Base-by-base conservation (phyloP, 2,888 invertebrate genomes). In the Pammene fasciana region DNA sequence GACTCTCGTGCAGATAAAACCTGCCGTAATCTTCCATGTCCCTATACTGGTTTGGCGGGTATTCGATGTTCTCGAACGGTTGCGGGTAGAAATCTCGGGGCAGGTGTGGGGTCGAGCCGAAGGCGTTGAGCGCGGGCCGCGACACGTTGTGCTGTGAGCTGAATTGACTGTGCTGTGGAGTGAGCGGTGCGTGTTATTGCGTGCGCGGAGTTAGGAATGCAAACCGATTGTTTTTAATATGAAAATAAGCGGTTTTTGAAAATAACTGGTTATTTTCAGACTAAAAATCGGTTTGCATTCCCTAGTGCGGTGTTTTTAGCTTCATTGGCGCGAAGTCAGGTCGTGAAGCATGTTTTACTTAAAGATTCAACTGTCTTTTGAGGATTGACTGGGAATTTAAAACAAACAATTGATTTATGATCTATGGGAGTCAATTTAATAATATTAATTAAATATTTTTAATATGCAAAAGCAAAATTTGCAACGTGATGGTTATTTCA, bases 1-100 rank as follows among this genome's bases (percentile, higher is more conserved):
- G 88, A 77, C 85, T 86, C 81, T 96, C 96, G 83, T 97, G 96
- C 77, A 97, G 90, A 88, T 95, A 97, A 88, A 96, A 97, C 86
- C 94, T 93, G 72, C 85, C 78, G 77, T 77, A 81, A 66, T 82
- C 84, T 70, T 87, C 87, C 46, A 85, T 82, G 65, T 86, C 87
- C 74, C 86, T 78, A 73, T 86, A 87, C 76, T 82, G 81, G 60
- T 72, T 62, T 66, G 65, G 71, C 52, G 77, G 77, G 36, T 75
- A 72, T 64, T 76, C 76, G 55, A 74, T 74, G 57, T 72, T 79
- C 60, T 78, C 76, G 71, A 75, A 75, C 65, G 75, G 75, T 60
- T 73, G 80, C 74, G 79, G 82, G 74, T 75, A 80, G 75, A 82
- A 82, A 66, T 82, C 78, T 70, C 82, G 86, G 71, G 92, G 89